Conservation (phyloP, 2,888 invertebrate species). For the Anoplius nigerrimus region DNA sequence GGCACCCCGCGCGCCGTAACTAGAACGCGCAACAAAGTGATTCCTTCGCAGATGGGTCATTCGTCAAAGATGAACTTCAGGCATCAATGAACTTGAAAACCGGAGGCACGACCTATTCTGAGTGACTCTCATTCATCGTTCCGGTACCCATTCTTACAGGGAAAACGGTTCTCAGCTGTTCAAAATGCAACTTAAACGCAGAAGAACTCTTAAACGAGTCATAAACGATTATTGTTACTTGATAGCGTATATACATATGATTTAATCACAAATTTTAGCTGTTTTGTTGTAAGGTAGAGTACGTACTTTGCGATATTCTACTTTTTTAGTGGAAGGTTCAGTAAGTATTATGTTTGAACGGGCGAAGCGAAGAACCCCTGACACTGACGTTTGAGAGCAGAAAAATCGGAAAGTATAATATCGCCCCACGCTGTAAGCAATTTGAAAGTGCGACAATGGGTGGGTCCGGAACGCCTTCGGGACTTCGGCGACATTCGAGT, state of each 20-base stretch:
- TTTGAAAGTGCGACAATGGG: conserved; percentile 61
- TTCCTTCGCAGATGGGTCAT: conserved; percentile 63
- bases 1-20: conserved; percentile 34
- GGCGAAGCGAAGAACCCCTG: conserved; percentile 50
- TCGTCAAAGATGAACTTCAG: conserved; percentile 67
- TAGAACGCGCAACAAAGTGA: conserved; percentile 57
- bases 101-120: conserved; percentile 60
- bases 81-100: conserved; percentile 72
- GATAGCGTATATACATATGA: conserved; percentile 19
- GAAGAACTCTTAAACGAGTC: too few species aligned
- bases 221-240: not conserved
- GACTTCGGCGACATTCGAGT: conserved; percentile 67
- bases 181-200: not conserved
- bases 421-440: conserved; percentile 52
- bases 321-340: too few species aligned
- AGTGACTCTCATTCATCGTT: conserved; percentile 64
- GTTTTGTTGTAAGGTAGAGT: not conserved
- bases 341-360: too few species aligned
- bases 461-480: conserved; percentile 65
- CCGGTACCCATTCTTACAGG: conserved; percentile 31
- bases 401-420: conserved; percentile 56
- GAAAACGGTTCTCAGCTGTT: conserved; percentile 41
- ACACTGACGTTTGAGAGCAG: conserved; percentile 18
- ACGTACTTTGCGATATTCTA: conserved; percentile 20
- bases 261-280: not conserved